A percentile compares a stretch with the other conserved stretches of the same genome.
These are phyloP conservation scores for Hyppa rectilinea DNA, from an alignment of 2,888 invertebrate species.

Conservation along the genomic window DNA sequence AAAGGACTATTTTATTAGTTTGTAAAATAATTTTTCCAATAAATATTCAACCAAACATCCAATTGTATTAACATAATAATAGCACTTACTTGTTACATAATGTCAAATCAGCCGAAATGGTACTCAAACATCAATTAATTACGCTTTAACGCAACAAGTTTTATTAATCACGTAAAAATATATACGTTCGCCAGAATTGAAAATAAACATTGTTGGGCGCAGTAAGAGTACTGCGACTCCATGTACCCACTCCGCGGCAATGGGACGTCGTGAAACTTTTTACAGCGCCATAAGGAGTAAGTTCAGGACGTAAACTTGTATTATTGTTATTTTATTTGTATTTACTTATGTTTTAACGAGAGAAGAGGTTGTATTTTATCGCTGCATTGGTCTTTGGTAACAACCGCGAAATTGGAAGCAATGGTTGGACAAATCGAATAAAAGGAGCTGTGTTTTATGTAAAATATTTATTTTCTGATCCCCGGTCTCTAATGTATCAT, in stretches of 20 bases:
- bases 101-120: not conserved
- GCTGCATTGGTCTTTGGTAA: slow-evolving; percentile 13
- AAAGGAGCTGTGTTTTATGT: not conserved
- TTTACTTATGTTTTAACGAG: slow-evolving; percentile 52
- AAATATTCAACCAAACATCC: not conserved
- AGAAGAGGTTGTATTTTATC: slow-evolving; percentile 37
- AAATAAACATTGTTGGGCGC: slow-evolving; percentile 31
- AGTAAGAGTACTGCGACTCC: slow-evolving; percentile 12
- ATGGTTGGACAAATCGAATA: not conserved
- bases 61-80: not conserved
- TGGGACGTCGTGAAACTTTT: slow-evolving; percentile 51
- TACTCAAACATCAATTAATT: slow-evolving; percentile 16
- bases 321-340: slow-evolving; percentile 62
- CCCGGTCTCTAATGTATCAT: not conserved
- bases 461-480: not conserved
- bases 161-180: slow-evolving; percentile 20
- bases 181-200: slow-evolving; percentile 9
- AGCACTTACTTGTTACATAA: no score
- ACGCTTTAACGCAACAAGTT: not conserved
- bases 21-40: not conserved
- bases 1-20: not conserved
- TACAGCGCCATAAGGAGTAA: slow-evolving; percentile 49
- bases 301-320: slow-evolving; percentile 51
- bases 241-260: slow-evolving; percentile 31
- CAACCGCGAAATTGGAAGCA: slow-evolving; percentile 1